Conservation (phyloP, 1,140 invertebrate species). For the Meloidogyne hapla region DNA sequence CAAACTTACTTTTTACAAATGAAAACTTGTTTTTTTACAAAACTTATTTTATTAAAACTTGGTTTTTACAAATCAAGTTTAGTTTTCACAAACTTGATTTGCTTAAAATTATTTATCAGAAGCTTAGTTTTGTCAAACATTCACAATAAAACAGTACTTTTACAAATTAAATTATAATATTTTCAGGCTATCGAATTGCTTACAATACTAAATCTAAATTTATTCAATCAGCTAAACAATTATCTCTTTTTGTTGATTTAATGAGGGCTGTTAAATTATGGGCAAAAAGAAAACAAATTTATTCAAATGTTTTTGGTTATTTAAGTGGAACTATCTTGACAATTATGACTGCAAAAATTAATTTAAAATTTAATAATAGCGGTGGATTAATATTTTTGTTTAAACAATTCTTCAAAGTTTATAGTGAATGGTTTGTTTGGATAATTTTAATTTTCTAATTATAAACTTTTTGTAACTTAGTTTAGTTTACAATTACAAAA, state of each 20-base stretch:
- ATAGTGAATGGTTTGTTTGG: conserved; percentile 12
- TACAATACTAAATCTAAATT: neutral
- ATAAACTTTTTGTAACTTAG: neutral
- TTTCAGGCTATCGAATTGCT: neutral
- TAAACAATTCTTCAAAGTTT: conserved; percentile 11
- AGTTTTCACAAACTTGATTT: no score
- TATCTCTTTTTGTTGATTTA: neutral
- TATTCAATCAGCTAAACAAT: neutral
- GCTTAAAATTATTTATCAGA: no score
- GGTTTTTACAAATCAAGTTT: no score
- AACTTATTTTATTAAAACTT: no score
- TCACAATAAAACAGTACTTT: no score
- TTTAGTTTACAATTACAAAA: no score
- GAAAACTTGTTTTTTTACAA: no score
- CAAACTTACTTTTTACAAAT: no score
- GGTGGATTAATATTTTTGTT: conserved; percentile 1
- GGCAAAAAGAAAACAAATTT: conserved; percentile 16
- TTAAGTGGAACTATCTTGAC: conserved; percentile 13
- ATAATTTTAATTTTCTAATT: neutral
- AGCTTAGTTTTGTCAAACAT: no score
- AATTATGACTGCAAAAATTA: conserved; percentile 20
- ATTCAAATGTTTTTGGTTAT: conserved; percentile 20
- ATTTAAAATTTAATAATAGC: neutral
- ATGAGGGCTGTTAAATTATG: conserved; percentile 7
- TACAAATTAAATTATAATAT: no score